Evolutionary conservation across 2,113 vertebrate genomes (phyloP).

Genomic region (Sinocyclocheilus rhinocerous): DNA sequence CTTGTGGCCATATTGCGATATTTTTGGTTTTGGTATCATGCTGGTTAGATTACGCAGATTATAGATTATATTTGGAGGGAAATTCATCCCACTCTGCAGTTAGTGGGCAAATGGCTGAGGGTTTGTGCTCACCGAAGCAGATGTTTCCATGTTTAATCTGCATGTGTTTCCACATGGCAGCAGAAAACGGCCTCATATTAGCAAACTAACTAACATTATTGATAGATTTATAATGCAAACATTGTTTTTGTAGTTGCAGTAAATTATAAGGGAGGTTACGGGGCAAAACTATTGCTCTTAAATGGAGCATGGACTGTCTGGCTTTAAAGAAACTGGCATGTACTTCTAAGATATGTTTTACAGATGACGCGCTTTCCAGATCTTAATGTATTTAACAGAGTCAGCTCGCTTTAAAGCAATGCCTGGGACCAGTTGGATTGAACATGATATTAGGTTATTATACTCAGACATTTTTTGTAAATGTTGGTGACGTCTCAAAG

Average conservation of each 20-base stretch:
- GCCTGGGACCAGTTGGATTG: neutral
- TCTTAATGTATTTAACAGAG: constrained; percentile 43
- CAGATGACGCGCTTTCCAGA: constrained; percentile 11
- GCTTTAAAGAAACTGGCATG: constrained; percentile 9
- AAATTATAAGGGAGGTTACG: neutral
- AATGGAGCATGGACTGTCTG: constrained; percentile 3
- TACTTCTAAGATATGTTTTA: constrained; percentile 33
- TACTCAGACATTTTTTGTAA: constrained; percentile 39
- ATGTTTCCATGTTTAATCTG: constrained; percentile 16
- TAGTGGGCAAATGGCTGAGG: constrained; percentile 9
- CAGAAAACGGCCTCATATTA: neutral
- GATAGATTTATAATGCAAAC: constrained; percentile 11
- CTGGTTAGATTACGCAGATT: constrained; percentile 5
- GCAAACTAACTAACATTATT: constrained; percentile 14
- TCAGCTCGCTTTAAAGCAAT: neutral
- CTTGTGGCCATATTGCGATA: neutral
- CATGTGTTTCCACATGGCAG: neutral
- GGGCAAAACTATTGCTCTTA: neutral
- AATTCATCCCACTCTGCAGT: constrained; percentile 18
- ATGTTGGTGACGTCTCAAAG: neutral
- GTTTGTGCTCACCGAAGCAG: constrained; percentile 16
- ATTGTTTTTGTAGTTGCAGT: constrained; percentile 25
- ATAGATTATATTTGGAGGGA: constrained; percentile 20
- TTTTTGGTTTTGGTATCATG: neutral
- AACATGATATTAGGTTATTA: constrained; percentile 33